phyloP scores from a whole-genome alignment of 2,113 vertebrate genomes.

The Budorcas taxicolor region DNA sequence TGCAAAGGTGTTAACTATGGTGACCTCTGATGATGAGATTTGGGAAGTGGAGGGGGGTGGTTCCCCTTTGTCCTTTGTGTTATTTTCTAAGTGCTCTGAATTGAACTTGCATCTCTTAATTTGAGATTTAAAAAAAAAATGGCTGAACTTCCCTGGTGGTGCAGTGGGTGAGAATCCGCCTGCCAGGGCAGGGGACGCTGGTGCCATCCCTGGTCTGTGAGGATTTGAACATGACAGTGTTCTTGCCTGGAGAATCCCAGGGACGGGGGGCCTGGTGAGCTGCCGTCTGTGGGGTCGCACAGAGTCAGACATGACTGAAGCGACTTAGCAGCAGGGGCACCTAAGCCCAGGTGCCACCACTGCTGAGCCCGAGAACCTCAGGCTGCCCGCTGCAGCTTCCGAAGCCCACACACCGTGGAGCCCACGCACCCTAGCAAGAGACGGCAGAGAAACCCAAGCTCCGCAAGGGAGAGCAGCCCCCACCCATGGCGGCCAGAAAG shows the following conservation, averaged over 20 bases:
- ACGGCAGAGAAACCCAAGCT: neutral
- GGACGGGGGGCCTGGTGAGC: no score
- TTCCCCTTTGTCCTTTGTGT: neutral
- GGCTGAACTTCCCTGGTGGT: neutral
- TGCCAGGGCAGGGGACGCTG: neutral
- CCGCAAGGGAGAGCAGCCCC: neutral
- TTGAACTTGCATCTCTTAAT: neutral
- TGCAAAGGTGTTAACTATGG: neutral
- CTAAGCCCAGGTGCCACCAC: neutral
- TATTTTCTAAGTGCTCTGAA: neutral
- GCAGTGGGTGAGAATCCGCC: neutral
- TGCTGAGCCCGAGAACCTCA: neutral
- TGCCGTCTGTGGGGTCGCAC: no score
- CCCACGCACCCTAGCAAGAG: fast-evolving
- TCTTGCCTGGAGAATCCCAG: no score
- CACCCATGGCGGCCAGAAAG: neutral
- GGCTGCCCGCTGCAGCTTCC: fast-evolving
- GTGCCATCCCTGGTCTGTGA: neutral
- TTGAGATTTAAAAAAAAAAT: neutral
- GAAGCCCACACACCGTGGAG: neutral
- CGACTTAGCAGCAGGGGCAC: neutral
- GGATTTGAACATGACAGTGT: neutral
- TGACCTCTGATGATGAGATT: neutral
- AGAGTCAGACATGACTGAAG: no score
- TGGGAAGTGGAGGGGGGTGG: neutral